Percentiles rank a stretch among this genome's conserved stretches.
phyloP scores from a whole-genome alignment of 2,113 vertebrate genomes.

The Mustela nigripes region DNA sequence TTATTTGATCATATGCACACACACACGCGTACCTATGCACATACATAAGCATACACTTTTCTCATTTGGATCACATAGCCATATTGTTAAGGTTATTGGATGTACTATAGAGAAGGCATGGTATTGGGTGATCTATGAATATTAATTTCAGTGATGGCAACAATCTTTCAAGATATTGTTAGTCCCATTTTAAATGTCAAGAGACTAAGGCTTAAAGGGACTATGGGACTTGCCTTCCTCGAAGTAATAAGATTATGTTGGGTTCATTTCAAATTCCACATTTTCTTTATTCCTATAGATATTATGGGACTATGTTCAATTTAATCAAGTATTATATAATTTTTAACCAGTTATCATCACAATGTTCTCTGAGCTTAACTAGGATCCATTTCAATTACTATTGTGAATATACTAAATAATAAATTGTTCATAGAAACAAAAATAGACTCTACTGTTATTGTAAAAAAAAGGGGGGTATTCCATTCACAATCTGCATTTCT shows the following conservation, averaged over 20 bases:
- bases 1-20: background rate
- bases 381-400: background rate
- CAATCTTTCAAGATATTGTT: background rate
- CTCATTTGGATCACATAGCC: background rate
- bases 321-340: background rate
- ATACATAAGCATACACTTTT: background rate
- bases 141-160: background rate
- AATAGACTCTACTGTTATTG: background rate
- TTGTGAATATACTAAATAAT: background rate
- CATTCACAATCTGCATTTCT: background rate
- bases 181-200: background rate
- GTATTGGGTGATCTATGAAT: background rate
- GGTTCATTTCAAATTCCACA: background rate
- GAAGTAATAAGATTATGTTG: background rate
- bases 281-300: background rate
- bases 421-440: background rate
- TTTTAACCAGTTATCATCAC: background rate
- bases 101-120: background rate
- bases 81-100: background rate
- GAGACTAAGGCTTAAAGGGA: background rate
- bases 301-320: background rate
- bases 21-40: background rate
- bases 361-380: background rate
- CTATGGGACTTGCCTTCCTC: background rate
- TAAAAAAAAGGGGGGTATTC: background rate